These are phyloP conservation scores for Drosophila falleni DNA, from an alignment of 2,888 invertebrate species.

Conservation along the genomic window DNA sequence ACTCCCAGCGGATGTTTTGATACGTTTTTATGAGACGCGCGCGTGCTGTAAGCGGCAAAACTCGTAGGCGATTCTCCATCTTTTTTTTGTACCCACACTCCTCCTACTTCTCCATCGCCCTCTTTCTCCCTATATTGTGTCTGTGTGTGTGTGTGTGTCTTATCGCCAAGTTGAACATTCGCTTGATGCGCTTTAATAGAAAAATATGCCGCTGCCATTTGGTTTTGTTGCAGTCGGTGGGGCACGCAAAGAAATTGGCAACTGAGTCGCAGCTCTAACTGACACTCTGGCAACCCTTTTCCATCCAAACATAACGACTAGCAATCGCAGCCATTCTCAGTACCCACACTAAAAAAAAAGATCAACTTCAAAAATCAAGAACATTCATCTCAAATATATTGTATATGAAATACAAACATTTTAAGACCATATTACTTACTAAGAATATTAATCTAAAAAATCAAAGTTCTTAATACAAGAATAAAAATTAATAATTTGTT, in stretches of 20 bases:
- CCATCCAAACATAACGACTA: not conserved
- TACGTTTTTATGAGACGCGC: conserved; percentile 81
- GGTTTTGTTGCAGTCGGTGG: conserved; percentile 62
- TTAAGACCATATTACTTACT: too few relatives aligned
- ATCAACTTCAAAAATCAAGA: too few relatives aligned
- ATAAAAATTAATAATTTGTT: too few relatives aligned
- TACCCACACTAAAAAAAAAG: too few relatives aligned
- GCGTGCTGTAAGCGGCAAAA: conserved; percentile 77
- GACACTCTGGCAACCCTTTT: conserved; percentile 30
- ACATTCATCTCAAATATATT: too few relatives aligned
- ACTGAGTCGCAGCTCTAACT: not conserved
- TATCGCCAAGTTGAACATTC: conserved; percentile 55
- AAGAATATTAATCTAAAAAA: too few relatives aligned
- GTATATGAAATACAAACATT: too few relatives aligned
- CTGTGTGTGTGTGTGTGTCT: conserved; percentile 14
- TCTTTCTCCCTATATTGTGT: not conserved
- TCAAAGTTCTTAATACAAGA: too few relatives aligned
- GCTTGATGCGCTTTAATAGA: conserved; percentile 71
- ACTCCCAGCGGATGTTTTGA: conserved; percentile 81
- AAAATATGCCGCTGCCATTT: conserved; percentile 64
- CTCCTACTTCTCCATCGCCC: not conserved
- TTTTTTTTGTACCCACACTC: not conserved
- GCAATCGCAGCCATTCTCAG: conserved; percentile 12
- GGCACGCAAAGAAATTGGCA: conserved; percentile 29
- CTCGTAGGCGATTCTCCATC: conserved; percentile 53